Base-by-base conservation (phyloP, 1,140 invertebrate species). In the Bombus waltoni region DNA sequence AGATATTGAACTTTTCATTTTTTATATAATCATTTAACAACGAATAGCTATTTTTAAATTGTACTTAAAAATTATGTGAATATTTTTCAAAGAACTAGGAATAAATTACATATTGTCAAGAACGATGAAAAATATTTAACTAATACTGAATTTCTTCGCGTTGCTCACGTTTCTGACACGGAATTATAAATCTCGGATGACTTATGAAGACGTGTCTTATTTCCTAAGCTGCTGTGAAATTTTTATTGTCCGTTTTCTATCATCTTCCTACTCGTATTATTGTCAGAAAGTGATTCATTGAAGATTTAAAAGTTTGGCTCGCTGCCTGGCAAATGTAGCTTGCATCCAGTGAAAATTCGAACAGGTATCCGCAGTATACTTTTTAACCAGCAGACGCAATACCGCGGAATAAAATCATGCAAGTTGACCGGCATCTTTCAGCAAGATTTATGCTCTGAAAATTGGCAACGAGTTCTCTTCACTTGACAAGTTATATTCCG, bases 261-360 rank as follows among this genome's bases (percentile, higher is more conserved):
- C 80, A 65, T 76, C 42, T 62, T 1, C 9, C 25, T 5, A 28
- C 8, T 59, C 40, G 81, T 18, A 66, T 76, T 53, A 66, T 38
- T 38, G 59, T 47, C 72, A 6, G 25, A 28, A 4, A 40, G 72
- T 76, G 81, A 83, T 83, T 75, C 59, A 76, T 83, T 40, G 72
- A 53, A 68, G 81, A 83, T 76, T 76, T 76, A 66, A 76, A 83
- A 83, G 59, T 76, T 83, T 83, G 81, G 81, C 81, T 13, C 72
- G 42, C 10, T 74, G 81, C 81, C 81, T 62, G 22, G 42, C 40
- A 22, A 47, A 66, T 72, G 47, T 65, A 75, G 44, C 71, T 66
- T 9, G 57, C 15, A 82, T 75, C 57, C 59, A 11, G 59, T 13
- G 32, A 32, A 82, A 40, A 76, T 76, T 73, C 59, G 44, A 53